Conservation (phyloP, 1,140 invertebrate genomes). For the Calephelis virginiensis region DNA sequence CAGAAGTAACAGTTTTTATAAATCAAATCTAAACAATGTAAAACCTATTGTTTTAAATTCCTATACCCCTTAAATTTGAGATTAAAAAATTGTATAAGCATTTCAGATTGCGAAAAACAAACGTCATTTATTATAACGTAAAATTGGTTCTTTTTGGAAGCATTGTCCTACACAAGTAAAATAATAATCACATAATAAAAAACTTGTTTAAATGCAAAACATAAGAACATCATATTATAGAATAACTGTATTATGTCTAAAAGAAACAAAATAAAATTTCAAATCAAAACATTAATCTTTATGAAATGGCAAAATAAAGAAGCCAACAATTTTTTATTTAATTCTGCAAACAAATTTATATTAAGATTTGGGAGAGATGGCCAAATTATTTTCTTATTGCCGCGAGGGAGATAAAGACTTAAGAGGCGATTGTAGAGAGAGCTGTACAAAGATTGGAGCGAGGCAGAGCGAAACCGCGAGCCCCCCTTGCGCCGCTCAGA, state of each 20-base stretch:
- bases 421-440: conserved; percentile 46
- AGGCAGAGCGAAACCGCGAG: conserved; percentile 52
- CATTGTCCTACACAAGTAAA: no score
- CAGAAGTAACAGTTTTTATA: no score
- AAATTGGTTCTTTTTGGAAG: no score
- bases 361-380: conserved; percentile 53
- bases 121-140: no score
- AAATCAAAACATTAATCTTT: conserved; percentile 7
- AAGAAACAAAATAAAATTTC: conserved; percentile 10
- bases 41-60: no score
- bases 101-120: no score
- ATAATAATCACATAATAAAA: no score
- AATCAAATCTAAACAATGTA: no score
- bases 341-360: conserved; percentile 63
- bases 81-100: no score
- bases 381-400: conserved; percentile 67
- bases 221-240: neutral
- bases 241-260: no score
- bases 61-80: no score
- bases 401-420: conserved; percentile 49
- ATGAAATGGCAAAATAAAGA: conserved; percentile 37
- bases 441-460: conserved; percentile 44
- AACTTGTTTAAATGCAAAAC: no score
- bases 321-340: conserved; percentile 50
- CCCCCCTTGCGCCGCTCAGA: conserved; percentile 41